A percentile compares a stretch with the other conserved stretches of the same genome.
Conservation (phyloP, 2,888 invertebrate species). For the Polymixis lichenea region DNA sequence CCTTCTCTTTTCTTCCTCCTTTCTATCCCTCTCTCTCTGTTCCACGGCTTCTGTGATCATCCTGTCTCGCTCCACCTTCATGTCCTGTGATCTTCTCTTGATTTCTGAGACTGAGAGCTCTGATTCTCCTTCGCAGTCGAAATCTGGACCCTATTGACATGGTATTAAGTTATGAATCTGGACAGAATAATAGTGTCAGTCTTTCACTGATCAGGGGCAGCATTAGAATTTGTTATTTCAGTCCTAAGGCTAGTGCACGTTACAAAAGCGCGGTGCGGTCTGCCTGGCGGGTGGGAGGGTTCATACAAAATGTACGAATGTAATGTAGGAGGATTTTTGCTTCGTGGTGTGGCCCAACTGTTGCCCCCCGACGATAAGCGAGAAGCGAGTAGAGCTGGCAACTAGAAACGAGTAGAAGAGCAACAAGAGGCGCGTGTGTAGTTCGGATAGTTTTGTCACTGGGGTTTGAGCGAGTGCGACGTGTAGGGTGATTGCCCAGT, state of each 20-base stretch:
- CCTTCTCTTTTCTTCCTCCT: slow-evolving; percentile 87
- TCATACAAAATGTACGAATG: background rate
- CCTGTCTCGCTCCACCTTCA: slow-evolving; percentile 86
- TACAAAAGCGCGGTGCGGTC: background rate
- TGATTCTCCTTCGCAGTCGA: slow-evolving; percentile 96
- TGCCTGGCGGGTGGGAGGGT: background rate
- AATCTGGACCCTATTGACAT: slow-evolving; percentile 93
- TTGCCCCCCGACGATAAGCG: no score
- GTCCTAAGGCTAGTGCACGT: background rate
- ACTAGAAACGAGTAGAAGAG: no score
- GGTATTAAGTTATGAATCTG: background rate
- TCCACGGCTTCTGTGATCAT: slow-evolving; percentile 83
- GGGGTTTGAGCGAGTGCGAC: no score
- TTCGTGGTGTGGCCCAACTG: background rate
- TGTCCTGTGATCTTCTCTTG: slow-evolving; percentile 88
- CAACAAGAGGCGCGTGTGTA: no score
- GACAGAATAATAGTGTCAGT: background rate
- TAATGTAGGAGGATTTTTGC: background rate
- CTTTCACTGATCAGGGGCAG: background rate
- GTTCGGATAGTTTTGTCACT: no score
- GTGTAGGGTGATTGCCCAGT: no score
- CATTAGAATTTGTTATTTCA: background rate
- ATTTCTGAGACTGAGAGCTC: slow-evolving; percentile 94
- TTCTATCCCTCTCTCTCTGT: slow-evolving; percentile 87
- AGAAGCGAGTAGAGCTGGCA: no score